These are phyloP conservation scores for Prolemur simus DNA, from an alignment of 2,113 vertebrate genomes.

Conservation along the genomic window DNA sequence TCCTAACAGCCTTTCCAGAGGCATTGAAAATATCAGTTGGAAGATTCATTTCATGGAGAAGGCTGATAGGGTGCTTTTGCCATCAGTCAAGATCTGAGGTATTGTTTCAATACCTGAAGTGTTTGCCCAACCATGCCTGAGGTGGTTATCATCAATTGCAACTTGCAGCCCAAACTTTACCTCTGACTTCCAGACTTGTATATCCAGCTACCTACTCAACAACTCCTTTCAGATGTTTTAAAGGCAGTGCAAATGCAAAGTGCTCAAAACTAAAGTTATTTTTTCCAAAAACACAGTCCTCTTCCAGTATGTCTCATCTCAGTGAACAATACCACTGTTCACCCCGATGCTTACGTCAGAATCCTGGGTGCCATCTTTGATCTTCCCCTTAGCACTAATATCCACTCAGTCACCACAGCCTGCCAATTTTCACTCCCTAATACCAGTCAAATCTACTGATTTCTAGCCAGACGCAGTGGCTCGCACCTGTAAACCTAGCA, in stretches of 20 bases:
- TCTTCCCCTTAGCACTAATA: neutral
- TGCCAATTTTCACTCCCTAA: neutral
- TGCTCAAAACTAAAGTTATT: neutral
- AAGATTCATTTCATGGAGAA: neutral
- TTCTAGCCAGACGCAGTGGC: neutral
- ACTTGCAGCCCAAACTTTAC: neutral
- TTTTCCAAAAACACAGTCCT: neutral
- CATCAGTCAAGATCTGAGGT: neutral
- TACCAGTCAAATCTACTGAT: neutral
- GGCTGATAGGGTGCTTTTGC: neutral
- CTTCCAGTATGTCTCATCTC: neutral
- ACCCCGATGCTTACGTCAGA: neutral
- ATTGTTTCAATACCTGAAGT: neutral
- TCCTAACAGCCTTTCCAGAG: neutral
- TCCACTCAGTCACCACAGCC: neutral
- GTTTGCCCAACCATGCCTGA: neutral
- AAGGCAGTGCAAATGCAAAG: neutral
- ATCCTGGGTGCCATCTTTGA: neutral
- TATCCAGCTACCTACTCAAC: neutral
- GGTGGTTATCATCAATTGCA: neutral
- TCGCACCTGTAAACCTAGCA: too few relatives aligned
- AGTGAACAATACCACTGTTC: neutral
- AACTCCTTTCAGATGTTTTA: neutral
- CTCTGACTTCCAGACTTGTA: neutral
- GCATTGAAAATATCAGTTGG: slow-evolving; percentile 16